Evolutionary conservation across 1,140 invertebrate genomes (phyloP).

Genomic region (Semibalanus balanoides): DNA sequence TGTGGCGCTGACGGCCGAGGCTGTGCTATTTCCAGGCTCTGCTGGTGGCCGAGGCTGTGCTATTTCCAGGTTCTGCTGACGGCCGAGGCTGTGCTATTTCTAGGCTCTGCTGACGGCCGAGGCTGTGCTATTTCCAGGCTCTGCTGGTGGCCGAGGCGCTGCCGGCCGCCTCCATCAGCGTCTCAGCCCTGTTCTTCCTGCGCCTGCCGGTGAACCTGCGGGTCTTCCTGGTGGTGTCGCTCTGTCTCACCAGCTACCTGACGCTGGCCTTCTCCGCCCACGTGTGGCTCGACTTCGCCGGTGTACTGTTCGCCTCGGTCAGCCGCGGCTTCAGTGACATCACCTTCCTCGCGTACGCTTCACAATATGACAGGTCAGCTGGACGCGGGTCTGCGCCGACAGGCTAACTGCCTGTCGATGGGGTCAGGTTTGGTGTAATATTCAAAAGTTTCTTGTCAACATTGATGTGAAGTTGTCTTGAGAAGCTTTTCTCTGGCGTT

Average conservation of each 20-base stretch:
- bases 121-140: constrained; percentile 36
- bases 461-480: too few relatives aligned
- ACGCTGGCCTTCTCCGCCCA: constrained; percentile 13
- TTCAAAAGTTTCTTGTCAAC: too few relatives aligned
- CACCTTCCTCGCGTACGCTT: constrained; percentile 15
- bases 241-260: constrained; percentile 17
- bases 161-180: constrained; percentile 55
- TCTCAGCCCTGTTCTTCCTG: constrained; percentile 48
- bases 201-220: constrained; percentile 7
- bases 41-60: too few relatives aligned
- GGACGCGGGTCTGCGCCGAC: not conserved
- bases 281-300: constrained; percentile 13
- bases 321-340: constrained; percentile 17
- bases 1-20: too few relatives aligned
- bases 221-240: constrained; percentile 9
- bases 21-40: too few relatives aligned
- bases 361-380: constrained; percentile 15
- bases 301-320: constrained; percentile 16
- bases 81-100: too few relatives aligned
- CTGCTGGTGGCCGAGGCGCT: constrained; percentile 70
- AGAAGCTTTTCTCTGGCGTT: too few relatives aligned
- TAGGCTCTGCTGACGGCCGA: too few relatives aligned
- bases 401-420: too few relatives aligned
- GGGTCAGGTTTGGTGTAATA: too few relatives aligned
- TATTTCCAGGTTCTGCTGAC: too few relatives aligned